Base-by-base conservation (phyloP, 2,888 invertebrate species). In the Lycophotia porphyrea region DNA sequence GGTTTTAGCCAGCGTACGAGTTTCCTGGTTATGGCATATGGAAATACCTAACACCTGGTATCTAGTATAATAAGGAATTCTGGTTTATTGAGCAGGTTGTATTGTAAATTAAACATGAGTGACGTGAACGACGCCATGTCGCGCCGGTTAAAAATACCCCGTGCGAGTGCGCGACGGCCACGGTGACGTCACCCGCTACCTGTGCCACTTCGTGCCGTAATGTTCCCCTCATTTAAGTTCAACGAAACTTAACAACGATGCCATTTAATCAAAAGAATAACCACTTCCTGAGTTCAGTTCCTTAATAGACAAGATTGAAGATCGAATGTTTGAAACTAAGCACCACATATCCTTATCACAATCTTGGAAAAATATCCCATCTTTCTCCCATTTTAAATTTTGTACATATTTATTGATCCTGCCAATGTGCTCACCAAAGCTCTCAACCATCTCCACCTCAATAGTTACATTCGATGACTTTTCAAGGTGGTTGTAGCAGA, bases 111-210 rank as follows among this genome's bases (percentile, higher is more conserved):
- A 82, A 82, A 84, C 77, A 82, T 84, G 76, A 85, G 86, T 87
- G 86, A 83, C 83, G 87, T 82, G 84, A 70, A 78, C 78, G 81
- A 81, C 82, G 84, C 85, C 84, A 84, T 85, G 85, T 80, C 84
- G 68, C 84, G 84, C 82, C 75, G 82, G 81, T 81, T 87, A 91
- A 86, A 90, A 90, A 91, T 92, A 92, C 34, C 78, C 81, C 71
- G 83, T 71, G 79, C 80, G 81, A 87, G 82, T 72, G 58, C n/a
- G 72, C 75, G 84, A 84, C 79, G 85, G 68, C 44, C 72, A 9
- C 69, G 74, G 77, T 88, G 87, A 85, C 87, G 86, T 83, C 77
- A 82, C 15, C 66, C n/a, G 74, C 76, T 87, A 88, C 89, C 75
- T 61, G 74, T 63, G 64, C 74, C 66, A 69, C 76, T 55, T 55